Base-by-base conservation (phyloP, 2,113 vertebrate species). In the Ondatra zibethicus region DNA sequence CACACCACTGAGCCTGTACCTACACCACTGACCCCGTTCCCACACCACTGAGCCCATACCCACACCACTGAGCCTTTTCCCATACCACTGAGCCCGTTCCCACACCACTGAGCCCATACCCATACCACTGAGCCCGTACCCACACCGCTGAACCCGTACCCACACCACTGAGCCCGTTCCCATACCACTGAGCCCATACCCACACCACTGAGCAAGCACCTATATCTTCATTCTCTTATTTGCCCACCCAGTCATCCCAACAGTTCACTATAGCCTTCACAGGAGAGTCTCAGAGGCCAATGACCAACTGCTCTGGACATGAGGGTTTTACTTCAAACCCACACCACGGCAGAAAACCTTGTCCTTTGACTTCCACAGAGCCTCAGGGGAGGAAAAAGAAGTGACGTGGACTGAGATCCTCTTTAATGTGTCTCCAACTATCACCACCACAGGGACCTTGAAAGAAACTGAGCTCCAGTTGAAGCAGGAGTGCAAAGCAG, bases 321-420 rank as follows among this genome's bases (percentile, higher is more conserved):
- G 68, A 50, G 52, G 25, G 31, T 55, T 72, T 89, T 90, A 88
- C 93, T 90, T 96, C 55, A 93, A 96, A 88, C 78, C 19, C 21
- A 65, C 1, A 33, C 33, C 68, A 89, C 47, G 63, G 73, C 65
- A 92, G 50, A 96, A 58, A 96, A 66, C 3, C 84, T 77, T 72
- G 36, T n/a, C 17, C 68, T n/a, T 72, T 72, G 68, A 72, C 36
- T 7, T 72, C 36, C 68, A 72, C 68, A 72, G 17, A 95, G 81
- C 13, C 80, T 77, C 70, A 84, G 23, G 72, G 21, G 21, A 82
- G 84, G 78, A 63, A 50, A 78, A 72, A 55, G 33, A 0, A 93
- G 88, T 25, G 84, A 61, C 42, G 66, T 75, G 55, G 12, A 65
- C 78, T 36, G 52, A 89, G 63, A 61, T 21, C 88, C 65, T 95